Percentiles rank a stretch among this genome's conserved stretches.
These are phyloP conservation scores for Zonotrichia albicollis DNA, from an alignment of 2,797 vertebrate species.

Conservation along the genomic window DNA sequence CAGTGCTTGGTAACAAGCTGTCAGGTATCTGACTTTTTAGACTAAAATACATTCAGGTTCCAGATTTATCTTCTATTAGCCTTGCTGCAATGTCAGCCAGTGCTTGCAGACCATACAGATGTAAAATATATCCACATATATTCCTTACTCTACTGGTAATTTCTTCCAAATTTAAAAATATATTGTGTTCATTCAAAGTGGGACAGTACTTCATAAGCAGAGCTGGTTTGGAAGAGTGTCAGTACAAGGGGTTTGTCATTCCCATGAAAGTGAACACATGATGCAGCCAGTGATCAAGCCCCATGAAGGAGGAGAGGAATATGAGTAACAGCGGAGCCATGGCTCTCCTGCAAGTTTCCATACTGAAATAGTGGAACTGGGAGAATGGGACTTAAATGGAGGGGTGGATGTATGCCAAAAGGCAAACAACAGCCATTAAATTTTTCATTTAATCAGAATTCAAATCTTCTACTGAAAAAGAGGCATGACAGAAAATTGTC, in stretches of 20 bases:
- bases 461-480: background rate
- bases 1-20: background rate
- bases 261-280: background rate
- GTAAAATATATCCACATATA: background rate
- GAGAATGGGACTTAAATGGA: background rate
- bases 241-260: background rate
- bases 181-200: background rate
- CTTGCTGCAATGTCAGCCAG: background rate
- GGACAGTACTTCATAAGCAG: background rate
- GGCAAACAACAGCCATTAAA: background rate
- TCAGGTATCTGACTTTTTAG: background rate
- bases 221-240: background rate
- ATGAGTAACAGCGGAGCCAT: background rate
- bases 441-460: slow-evolving; percentile 16
- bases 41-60: background rate
- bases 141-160: background rate
- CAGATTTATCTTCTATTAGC: background rate
- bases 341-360: background rate
- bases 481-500: slow-evolving; percentile 8
- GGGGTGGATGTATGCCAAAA: background rate
- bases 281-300: background rate
- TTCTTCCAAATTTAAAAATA: background rate
- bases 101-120: background rate
- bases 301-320: background rate
- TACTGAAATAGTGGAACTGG: background rate